Evolutionary conservation across 2,113 vertebrate genomes (phyloP), one percentile per base, ranked within the genome.

Genomic region (Microcebus tavaratra): DNA sequence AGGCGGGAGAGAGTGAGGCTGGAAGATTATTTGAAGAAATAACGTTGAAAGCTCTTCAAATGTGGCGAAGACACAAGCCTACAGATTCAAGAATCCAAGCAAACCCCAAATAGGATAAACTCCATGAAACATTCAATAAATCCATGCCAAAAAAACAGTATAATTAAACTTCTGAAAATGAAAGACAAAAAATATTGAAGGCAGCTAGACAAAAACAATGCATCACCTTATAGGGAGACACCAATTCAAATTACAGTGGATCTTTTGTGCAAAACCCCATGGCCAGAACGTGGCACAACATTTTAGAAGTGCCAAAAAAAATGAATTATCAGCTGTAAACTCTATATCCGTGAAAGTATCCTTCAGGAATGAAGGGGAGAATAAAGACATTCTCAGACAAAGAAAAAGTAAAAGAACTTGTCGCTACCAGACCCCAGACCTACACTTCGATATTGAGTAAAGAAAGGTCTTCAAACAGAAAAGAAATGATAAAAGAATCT

Each of bases 151-250:
- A 68, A 68, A 70, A 93, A 76, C 9, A 29, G 48, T 61, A 83
- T 53, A 67, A 86, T 88, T 76, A 95, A 87, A 87, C 8, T 78
- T 90, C 25, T 89, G 53, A 79, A 94, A 92, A 89, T 27, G 23
- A 63, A 84, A 84, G 45, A 84, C 63, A 70, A 81, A 95, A 88
- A 72, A 70, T 87, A 17, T 70, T 91, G 21, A 90, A 93, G 61
- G 29, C 25, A 86, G 17, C 29, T n/a, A 82, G 36, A 82, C n/a
- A 82, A n/a, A 87, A 70, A 87, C 2, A 29, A 34, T 8, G 1
- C 50, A 94, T 42, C 13, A 27, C 27, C 20, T 17, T 13, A 18
- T 25, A 57, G 23, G 25, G 13, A 21, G 65, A 42, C 7, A 39
- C 36, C 76, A 59, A 79, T 42, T 88, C 34, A 84, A 72, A 79